Conservation (phyloP, 2,888 invertebrate species). For the Xanthia togata region DNA sequence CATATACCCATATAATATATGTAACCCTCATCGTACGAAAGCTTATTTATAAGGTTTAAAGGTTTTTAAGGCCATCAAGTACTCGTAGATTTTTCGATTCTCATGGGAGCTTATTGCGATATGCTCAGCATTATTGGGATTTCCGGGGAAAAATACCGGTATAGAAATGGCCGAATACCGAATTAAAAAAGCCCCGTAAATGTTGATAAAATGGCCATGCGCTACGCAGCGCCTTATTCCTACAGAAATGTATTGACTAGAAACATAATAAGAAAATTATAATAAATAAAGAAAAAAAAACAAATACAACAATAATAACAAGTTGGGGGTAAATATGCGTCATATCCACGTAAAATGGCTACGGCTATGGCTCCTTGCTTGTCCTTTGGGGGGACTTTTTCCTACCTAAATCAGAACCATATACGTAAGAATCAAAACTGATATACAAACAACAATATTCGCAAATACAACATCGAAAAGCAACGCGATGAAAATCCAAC, state of each 20-base stretch:
- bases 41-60: neutral
- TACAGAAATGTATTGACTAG: neutral
- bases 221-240: too few species aligned
- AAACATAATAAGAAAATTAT: too few species aligned
- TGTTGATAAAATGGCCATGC: neutral
- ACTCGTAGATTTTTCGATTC: neutral
- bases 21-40: neutral
- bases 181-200: too few species aligned
- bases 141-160: neutral
- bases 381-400: neutral
- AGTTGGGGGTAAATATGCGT: neutral
- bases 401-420: neutral
- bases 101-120: neutral
- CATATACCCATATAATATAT: neutral
- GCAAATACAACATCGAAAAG: neutral
- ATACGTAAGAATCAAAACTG: neutral
- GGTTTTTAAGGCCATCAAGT: neutral
- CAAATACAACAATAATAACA: neutral
- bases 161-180: too few species aligned
- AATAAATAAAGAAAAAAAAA: neutral
- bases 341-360: neutral
- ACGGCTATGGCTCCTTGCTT: neutral
- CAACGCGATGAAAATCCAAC: conserved; percentile 4
- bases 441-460: neutral
- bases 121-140: neutral